Base-by-base conservation (phyloP, 2,113 vertebrate genomes). In the human region DNA sequence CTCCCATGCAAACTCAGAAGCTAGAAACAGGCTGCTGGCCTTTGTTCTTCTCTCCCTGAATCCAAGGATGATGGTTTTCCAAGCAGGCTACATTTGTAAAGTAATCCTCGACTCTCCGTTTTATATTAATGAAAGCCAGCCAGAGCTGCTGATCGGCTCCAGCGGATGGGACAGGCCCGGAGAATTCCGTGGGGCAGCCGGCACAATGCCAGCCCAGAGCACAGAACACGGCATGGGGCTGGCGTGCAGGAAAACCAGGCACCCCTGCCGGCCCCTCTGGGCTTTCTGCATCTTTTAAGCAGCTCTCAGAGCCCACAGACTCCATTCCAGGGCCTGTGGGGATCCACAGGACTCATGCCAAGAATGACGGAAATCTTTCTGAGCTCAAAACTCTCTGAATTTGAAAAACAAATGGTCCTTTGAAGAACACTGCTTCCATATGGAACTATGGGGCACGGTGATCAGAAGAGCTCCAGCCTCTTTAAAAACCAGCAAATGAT, bases 81-180 rank as follows among this genome's bases (percentile, higher is more conserved):
- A 18, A 59, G 79, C 40, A 32, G 78, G 22, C 78, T 30, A 20
- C 12, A 0, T 8, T 9, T 25, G 40, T 0, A 0, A 52, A 59
- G 8, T 0, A 40, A 14, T 3, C 2, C 50, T 12, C 32, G 6
- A 57, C 13, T 64, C 30, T 73, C 75, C 30, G 23, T 48, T 85
- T 90, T 38, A 8, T 20, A 22, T n/a, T 81, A 27, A 94, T 70
- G 48, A 75, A 52, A 79, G 76, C 40, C 84, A 17, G 45, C 52
- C 30, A 1, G 64, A 22, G 35, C 35, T 12, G 8, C 45, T 1
- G 7, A 35, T 0, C 0, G 16, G 76, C 0, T 0, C 38, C 48
- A 1, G 48, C 0, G 12, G 48, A 27, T 3, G 13, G 57, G n/a
- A 9, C 27, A 18, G 45, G 40, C 9, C 95, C 0, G 0, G 22